Evolutionary conservation across 2,797 vertebrate species (phyloP), one percentile per base, ranked within the genome.

Genomic region (Silurus lanzhouensis): DNA sequence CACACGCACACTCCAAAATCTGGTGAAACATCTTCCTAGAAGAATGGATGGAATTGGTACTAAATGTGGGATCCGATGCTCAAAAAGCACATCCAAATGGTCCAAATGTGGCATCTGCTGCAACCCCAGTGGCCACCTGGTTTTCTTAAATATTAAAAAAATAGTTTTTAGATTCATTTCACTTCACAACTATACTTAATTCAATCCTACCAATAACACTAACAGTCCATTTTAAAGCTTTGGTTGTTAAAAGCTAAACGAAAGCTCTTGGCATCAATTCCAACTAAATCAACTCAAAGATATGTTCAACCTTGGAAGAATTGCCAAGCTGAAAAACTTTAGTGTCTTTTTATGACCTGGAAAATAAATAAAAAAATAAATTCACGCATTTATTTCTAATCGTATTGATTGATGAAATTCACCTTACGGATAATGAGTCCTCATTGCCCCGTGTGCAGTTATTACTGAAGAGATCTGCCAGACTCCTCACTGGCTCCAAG

Each of bases 381-480:
- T 15, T 74, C 48, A 25, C 52, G 71, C 71, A 74, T 74, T 74
- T 25, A 52, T 74, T 52, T 74, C 15, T 78, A 78, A 63, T 38
- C 63, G 60, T 38, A 9, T 10, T 79, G 60, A 63, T 6, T 64
- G 48, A 80, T 64, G 38, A 25, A 25, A 64, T 64, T 77, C 38
- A 66, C 15, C 22, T 48, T 10, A 52, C 1, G 48, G 6, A 48
- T 80, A 80, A 80, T 64, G 9, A 8, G 13, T 25, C 22, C 20
- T 48, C 8, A 63, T n/a, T 79, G 58, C 46, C 38, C 14, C n/a
- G 38, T 66, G 61, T 66, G 78, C 44, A 25, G 58, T 61, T 22
- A n/a, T 19, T 20, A 63, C 12, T 64, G 25, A 48, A 81, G 63
- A 8, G 6, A 1, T 22, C 38, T 79, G 60, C 20, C 58, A 46